Evolutionary conservation across 2,113 vertebrate genomes (phyloP), one percentile per base, ranked within the genome.

Genomic region (Lutjanus erythropterus): DNA sequence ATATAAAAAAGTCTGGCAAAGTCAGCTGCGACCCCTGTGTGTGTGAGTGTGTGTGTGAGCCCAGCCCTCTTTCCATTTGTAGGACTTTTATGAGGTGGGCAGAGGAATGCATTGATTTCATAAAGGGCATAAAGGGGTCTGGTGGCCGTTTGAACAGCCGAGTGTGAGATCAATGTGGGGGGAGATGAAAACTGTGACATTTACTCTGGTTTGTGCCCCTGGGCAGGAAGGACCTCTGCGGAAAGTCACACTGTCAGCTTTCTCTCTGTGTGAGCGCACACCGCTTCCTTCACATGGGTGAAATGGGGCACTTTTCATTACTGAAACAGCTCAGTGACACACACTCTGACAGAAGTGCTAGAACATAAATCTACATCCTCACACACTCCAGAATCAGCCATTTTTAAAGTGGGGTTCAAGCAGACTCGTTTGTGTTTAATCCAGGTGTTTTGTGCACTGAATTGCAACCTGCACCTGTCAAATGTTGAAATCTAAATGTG

Each of bases 41-140:
- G 61, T 41, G 69, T 47, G 65, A 60, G 41, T 44, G 29, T 44
- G 25, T 23, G 56, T 39, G 49, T 23, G 21, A 39, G 4, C 9
- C 15, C 21, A 47, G 61, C 49, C 66, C 72, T 55, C 58, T 61
- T 49, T 61, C 39, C 66, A 61, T 91, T 81, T 70, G 64, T 81
- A 35, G 78, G 78, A 90, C 78, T 83, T 92, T 91, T 91, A 90
- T 91, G 75, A 87, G 87, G 67, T 85, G 64, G 66, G 12, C 80
- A 73, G 88, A 66, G 66, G 71, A 82, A 88, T 72, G 76, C 88
- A 90, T 88, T 81, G 93, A 90, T 93, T 93, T 86, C 81, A 88
- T 93, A 92, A 94, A 93, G 92, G 92, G 82, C 90, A 94, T 61
- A 42, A 86, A 81, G 87, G 82, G 82, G 79, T 84, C 70, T 42